phyloP scores from a whole-genome alignment of 1,140 invertebrate genomes.

The Drosophila bocqueti region DNA sequence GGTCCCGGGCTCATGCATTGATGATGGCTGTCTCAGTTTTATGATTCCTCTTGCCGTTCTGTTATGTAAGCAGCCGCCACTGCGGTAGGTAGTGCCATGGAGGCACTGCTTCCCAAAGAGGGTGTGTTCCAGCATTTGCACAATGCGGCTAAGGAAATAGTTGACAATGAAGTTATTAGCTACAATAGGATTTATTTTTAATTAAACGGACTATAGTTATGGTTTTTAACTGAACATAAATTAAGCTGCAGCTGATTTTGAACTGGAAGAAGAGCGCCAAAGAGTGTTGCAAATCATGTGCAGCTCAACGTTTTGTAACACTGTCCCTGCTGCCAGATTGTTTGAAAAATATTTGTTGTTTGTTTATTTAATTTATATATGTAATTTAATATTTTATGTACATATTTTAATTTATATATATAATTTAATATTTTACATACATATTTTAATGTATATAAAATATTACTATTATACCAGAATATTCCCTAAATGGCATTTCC shows the following conservation, averaged over 20 bases:
- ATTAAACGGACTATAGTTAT: background rate
- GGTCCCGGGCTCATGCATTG: constrained; percentile 54
- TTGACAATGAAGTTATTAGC: constrained; percentile 38
- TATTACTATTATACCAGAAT: too few relatives aligned
- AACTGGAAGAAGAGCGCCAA: constrained; percentile 10
- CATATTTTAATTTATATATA: too few relatives aligned
- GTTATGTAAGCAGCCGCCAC: constrained; percentile 68
- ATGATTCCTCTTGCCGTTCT: constrained; percentile 37
- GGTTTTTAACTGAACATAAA: background rate
- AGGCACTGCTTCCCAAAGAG: constrained; percentile 3
- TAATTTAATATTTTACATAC: too few relatives aligned
- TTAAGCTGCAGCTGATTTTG: background rate
- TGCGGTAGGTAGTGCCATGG: constrained; percentile 69
- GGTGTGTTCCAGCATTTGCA: constrained; percentile 25
- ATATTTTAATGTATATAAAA: too few relatives aligned
- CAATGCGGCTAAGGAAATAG: constrained; percentile 6
- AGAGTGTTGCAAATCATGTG: constrained; percentile 28
- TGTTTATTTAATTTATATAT: too few relatives aligned
- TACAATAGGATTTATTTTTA: background rate
- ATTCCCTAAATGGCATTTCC: too few relatives aligned
- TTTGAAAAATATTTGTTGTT: background rate
- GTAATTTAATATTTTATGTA: too few relatives aligned
- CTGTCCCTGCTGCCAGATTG: background rate
- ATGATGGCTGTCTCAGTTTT: constrained; percentile 73
- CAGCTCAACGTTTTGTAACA: background rate